Evolutionary conservation across 1,140 invertebrate species (phyloP).

Genomic region (Lineus longissimus): DNA sequence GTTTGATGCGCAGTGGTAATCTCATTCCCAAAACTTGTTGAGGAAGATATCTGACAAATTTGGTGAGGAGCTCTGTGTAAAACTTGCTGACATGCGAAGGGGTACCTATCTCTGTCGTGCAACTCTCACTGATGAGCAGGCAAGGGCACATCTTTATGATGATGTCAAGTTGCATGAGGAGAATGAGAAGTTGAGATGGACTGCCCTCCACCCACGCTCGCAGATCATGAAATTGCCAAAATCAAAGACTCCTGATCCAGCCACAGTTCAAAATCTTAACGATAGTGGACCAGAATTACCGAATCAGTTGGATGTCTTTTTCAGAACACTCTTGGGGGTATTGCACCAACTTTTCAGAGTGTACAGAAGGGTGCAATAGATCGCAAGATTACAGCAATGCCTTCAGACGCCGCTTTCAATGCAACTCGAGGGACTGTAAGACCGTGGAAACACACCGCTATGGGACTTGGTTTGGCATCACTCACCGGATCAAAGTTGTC

Average conservation of each 20-base stretch:
- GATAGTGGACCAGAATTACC: constrained; percentile 5
- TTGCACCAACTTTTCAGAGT: constrained; percentile 6
- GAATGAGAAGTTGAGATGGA: not conserved
- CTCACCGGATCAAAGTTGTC: constrained; percentile 17
- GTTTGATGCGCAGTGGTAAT: not conserved
- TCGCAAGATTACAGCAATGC: constrained; percentile 8
- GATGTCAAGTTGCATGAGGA: not conserved
- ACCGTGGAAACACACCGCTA: constrained; percentile 13
- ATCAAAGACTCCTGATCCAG: constrained; percentile 7
- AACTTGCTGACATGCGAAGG: not conserved
- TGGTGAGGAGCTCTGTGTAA: constrained; percentile 4
- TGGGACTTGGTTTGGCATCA: constrained; percentile 12
- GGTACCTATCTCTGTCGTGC: constrained; percentile 9
- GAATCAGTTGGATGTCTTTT: constrained; percentile 11
- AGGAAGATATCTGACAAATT: constrained; percentile 13
- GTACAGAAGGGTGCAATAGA: constrained; percentile 9
- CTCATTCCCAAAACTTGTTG: not conserved
- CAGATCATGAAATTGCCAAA: constrained; percentile 5
- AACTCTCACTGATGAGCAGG: constrained; percentile 6
- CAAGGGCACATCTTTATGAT: constrained; percentile 7
- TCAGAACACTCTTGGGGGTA: constrained; percentile 10
- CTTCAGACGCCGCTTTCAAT: constrained; percentile 14
- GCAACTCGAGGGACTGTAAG: constrained; percentile 6
- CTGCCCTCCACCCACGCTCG: constrained; percentile 9
- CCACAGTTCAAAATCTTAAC: constrained; percentile 11